Evolutionary conservation across 1,140 invertebrate species (phyloP).

Genomic region (Drosophila willistoni): DNA sequence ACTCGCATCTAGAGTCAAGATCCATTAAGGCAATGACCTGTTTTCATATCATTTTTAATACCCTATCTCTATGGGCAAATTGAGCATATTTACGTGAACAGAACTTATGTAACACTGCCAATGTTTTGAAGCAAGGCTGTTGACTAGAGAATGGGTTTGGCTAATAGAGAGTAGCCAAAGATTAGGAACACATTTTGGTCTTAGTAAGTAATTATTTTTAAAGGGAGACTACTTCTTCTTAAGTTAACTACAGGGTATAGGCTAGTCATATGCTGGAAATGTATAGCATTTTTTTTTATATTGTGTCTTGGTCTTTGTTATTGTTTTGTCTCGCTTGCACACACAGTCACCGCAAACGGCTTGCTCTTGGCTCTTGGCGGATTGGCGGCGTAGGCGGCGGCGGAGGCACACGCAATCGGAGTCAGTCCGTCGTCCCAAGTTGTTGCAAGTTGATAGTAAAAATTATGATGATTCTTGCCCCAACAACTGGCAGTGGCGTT

Average conservation of each 20-base stretch:
- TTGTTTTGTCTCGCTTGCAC: constrained; percentile 72
- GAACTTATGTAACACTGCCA: too few relatives aligned
- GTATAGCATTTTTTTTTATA: constrained; percentile 20
- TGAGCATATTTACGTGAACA: not conserved
- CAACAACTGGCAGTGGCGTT: constrained; percentile 44
- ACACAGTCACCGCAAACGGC: not conserved
- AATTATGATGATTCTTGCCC: constrained; percentile 81
- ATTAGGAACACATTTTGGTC: too few relatives aligned
- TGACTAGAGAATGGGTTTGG: too few relatives aligned
- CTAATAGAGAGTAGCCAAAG: too few relatives aligned
- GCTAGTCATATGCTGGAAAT: not conserved
- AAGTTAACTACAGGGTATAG: not conserved
- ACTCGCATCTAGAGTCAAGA: constrained; percentile 57
- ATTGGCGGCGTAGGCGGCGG: constrained; percentile 58
- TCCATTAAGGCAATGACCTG: constrained; percentile 82
- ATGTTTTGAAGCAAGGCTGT: too few relatives aligned
- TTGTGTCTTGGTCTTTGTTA: constrained; percentile 50
- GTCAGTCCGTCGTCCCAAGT: constrained; percentile 53
- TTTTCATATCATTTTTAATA: constrained; percentile 77
- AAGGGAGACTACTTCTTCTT: too few relatives aligned
- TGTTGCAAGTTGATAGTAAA: constrained; percentile 81
- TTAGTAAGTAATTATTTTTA: too few relatives aligned
- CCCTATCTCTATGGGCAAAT: not conserved
- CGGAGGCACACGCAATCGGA: constrained; percentile 69
- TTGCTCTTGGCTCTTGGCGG: constrained; percentile 8